phyloP scores from a whole-genome alignment of 2,113 vertebrate genomes.

The Callionymus lyra region DNA sequence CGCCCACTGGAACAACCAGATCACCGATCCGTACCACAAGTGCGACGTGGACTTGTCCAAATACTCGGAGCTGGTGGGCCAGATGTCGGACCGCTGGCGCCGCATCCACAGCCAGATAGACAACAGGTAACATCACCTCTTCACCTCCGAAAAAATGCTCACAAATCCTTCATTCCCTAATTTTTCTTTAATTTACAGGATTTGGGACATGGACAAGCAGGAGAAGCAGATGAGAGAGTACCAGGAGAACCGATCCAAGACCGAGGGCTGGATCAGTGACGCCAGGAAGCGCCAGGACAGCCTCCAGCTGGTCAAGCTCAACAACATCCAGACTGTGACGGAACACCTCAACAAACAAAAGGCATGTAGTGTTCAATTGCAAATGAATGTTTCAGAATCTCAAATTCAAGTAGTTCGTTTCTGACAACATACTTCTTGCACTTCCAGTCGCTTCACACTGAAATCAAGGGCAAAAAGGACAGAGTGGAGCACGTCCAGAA shows the following conservation, averaged over 20 bases:
- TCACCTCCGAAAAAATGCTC: constrained; percentile 10
- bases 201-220: constrained; percentile 89
- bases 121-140: constrained; percentile 67
- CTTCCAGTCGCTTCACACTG: constrained; percentile 76
- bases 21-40: constrained; percentile 76
- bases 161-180: constrained; percentile 21
- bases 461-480: constrained; percentile 88
- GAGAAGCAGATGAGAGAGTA: constrained; percentile 82
- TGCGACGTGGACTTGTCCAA: constrained; percentile 85
- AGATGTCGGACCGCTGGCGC: constrained; percentile 85
- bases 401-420: no score
- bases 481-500: constrained; percentile 86
- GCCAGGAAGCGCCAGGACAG: constrained; percentile 80
- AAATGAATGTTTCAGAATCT: neutral
- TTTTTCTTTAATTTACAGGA: constrained; percentile 58
- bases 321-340: constrained; percentile 72
- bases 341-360: constrained; percentile 88
- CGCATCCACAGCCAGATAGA: constrained; percentile 87
- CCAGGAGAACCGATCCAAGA: constrained; percentile 70
- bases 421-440: no score
- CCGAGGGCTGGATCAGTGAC: constrained; percentile 83
- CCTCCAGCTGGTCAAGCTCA: constrained; percentile 75
- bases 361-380: constrained; percentile 53
- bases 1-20: constrained; percentile 74
- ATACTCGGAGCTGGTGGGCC: constrained; percentile 75